A percentile compares a stretch with the other conserved stretches of the same genome.
Evolutionary conservation across 1,140 invertebrate genomes (phyloP).

Genomic region (Anastrepha ludens): DNA sequence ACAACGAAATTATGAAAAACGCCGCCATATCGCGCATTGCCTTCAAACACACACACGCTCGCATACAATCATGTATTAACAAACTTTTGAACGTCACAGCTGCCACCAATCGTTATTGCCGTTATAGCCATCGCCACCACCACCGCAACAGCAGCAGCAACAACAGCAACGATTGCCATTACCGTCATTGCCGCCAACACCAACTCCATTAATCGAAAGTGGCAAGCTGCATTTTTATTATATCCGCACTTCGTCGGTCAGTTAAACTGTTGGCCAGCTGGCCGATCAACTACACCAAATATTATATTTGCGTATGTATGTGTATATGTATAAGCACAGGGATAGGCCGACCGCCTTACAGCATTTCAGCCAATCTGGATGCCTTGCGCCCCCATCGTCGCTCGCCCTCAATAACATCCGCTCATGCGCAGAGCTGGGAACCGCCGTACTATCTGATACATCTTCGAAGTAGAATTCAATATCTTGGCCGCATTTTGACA

Average conservation of each 20-base stretch:
- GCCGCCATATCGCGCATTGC: constrained; percentile 4
- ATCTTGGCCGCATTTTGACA: constrained; percentile 56
- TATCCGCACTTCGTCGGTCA: neutral
- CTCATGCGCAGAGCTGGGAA: neutral
- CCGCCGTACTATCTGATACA: constrained; percentile 3
- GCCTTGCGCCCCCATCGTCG: no score
- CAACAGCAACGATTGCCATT: neutral
- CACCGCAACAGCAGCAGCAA: neutral
- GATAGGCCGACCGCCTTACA: neutral
- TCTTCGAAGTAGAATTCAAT: constrained; percentile 45
- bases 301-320: no score
- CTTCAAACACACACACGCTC: neutral
- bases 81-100: neutral
- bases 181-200: constrained; percentile 31
- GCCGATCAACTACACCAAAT: neutral
- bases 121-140: neutral
- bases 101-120: neutral
- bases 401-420: neutral
- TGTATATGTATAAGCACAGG: neutral
- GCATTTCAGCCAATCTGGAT: constrained; percentile 9
- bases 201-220: constrained; percentile 48
- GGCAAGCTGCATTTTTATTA: constrained; percentile 53
- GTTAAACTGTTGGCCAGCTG: neutral
- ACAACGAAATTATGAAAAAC: constrained; percentile 26
- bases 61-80: no score